These are phyloP conservation scores for Patagioenas fasciata DNA, from an alignment of 2,113 vertebrate species.

Conservation along the genomic window DNA sequence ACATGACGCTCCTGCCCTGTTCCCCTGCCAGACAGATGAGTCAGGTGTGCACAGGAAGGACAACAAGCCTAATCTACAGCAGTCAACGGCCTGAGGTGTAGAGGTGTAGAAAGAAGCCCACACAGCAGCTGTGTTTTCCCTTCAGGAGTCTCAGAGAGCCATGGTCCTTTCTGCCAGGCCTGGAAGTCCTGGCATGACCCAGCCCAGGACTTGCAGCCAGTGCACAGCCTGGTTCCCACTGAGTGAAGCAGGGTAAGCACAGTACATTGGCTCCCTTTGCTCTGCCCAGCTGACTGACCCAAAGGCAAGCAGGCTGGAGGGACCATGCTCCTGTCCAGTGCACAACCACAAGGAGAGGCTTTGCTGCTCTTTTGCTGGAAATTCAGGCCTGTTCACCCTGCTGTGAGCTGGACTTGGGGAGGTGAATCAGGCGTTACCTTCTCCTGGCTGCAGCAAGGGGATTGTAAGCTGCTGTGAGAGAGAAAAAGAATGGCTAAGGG, in stretches of 20 bases:
- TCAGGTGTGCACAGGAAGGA: not conserved
- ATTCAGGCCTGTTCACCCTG: not conserved
- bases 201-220: not conserved
- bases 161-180: not conserved
- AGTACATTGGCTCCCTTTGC: not conserved
- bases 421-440: rapidly evolving
- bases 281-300: not conserved
- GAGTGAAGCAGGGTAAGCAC: not conserved
- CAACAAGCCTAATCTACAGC: not conserved
- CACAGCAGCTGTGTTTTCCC: not conserved
- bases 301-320: not conserved
- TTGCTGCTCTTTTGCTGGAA: not conserved
- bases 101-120: not conserved
- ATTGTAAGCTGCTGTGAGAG: not conserved
- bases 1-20: not conserved
- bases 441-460: not conserved
- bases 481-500: rapidly evolving
- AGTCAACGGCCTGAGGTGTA: not conserved
- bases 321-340: too few relatives aligned
- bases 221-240: rapidly evolving
- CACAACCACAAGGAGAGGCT: not conserved
- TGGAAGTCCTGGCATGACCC: not conserved
- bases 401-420: not conserved
- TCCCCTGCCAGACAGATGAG: not conserved
- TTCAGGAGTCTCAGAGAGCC: not conserved